Base-by-base conservation (phyloP, 2,888 invertebrate species). In the Urechis unicinctus region DNA sequence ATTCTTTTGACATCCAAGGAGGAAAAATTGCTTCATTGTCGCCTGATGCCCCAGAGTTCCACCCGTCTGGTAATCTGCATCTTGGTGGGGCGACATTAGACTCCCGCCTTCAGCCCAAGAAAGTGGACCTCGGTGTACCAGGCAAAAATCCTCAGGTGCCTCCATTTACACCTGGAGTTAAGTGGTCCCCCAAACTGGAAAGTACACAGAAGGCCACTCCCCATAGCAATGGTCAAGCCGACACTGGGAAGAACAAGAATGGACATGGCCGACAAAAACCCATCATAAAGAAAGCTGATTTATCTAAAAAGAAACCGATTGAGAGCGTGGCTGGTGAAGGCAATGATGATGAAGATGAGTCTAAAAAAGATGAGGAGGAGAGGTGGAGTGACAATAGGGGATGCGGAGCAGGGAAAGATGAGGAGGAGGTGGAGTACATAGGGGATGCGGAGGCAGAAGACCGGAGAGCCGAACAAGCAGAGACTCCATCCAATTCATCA, bases 321-420 rank as follows among this genome's bases (percentile, higher is more conserved):
- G n/a, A n/a, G n/a, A n/a, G n/a, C n/a, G n/a, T n/a, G n/a, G n/a
- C n/a, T n/a, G 36, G 36, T 36, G 17, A 36, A 36, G 48, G 9
- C 6, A 48, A 22, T 25, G 48, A 30, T 45, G 45, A 29, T 36
- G 53, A 44, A 4, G 52, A 53, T 6, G 53, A 53, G 1, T 45
- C 30, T 1, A 36, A 36, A 31, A 41, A 41, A 42, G 49, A 54
- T 17, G 26, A 30, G n/a, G 36, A 49, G 4, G 49, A 49, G 26
- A 42, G 24, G n/a, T 31, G 31, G 9, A 25, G 48, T 24, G 31
- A 29, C 2, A 49, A 28, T 2, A 17, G 36, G 24, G 26, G 36
- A 22, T 24, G 17, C 22, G 41, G 24, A 49, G 49, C 24, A 1
- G 49, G 41, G 29, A 25, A 4, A 36, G 48, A 36, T 36, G 30